phyloP scores from a whole-genome alignment of 1,140 invertebrate species.

The Brachionus angularis region DNA sequence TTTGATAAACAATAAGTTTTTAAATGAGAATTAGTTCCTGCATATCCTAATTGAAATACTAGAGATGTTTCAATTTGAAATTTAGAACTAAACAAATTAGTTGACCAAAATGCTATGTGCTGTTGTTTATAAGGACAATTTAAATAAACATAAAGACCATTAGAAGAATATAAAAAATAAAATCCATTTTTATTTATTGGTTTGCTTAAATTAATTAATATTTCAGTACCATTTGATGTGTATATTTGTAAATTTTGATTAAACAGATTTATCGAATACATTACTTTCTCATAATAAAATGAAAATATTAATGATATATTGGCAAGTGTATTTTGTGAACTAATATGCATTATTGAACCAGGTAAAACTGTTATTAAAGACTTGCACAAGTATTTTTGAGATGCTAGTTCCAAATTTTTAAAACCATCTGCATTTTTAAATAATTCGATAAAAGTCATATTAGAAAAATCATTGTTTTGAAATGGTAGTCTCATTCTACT shows the following conservation, averaged over 20 bases:
- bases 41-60: not conserved
- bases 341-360: constrained; percentile 1
- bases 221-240: constrained; percentile 11
- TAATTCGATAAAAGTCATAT: not conserved
- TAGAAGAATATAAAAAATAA: constrained; percentile 18
- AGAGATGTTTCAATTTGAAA: constrained; percentile 18
- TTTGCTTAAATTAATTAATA: constrained; percentile 4
- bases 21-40: not conserved
- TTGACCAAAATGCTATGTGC: constrained; percentile 16
- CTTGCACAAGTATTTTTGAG: not conserved
- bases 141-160: constrained; percentile 12
- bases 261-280: constrained; percentile 10
- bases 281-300: constrained; percentile 2
- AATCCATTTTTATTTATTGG: not conserved
- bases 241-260: not conserved
- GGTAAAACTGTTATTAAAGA: not conserved
- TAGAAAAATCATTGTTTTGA: not conserved
- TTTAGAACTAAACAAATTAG: constrained; percentile 26
- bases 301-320: constrained; percentile 3
- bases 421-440: constrained; percentile 12
- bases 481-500: not conserved
- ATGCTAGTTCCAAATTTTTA: not conserved
- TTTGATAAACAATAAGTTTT: not conserved
- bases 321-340: not conserved
- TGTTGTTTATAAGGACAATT: not conserved